Base-by-base conservation (phyloP, 1,140 invertebrate genomes). In the Ceratosolen fusciceps region DNA sequence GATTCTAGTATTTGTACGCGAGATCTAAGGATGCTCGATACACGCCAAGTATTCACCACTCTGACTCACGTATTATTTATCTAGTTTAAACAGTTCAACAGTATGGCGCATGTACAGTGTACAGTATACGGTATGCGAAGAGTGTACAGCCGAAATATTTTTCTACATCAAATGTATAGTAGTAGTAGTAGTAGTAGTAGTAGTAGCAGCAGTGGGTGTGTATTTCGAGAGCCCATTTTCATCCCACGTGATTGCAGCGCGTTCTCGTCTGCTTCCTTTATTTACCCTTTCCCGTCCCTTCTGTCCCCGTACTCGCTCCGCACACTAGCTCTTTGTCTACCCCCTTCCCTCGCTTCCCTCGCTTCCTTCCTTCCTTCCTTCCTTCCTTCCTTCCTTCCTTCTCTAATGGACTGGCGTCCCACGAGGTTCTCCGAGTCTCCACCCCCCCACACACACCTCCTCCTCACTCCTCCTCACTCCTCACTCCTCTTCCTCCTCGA, bases 21-120 rank as follows among this genome's bases (percentile, higher is more conserved):
- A 60, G 52, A 60, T 74, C 31, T 56, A 31, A 72, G n/a, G 49
- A 54, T 56, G 26, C 37, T 49, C 37, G 74, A 75, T 65, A 39
- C 24, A 29, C 9, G 37, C 24, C 65, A 60, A 77, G 75, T 77
- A 77, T 77, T 77, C 47, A 54, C 71, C n/a, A 39, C 39, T 74
- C 54, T 74, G 73, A 74, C 58, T 47, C 37, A 74, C 56, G 73
- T 74, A 74, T 74, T 74, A 74, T 74, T 74, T 62, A 74, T 74
- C 73, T 74, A 74, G 73, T 74, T 62, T 16, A 74, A 62, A 74
- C 34, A 47, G 14, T 74, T n/a, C 12, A 47, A 74, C 49, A 72
- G 54, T 60, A 62, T 47, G 73, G 21, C n/a, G 47, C 31, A 49
- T 62, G 56, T 62, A 74, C 31, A 74, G 58, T 74, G 56, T 74